phyloP scores from a whole-genome alignment of 2,888 invertebrate genomes.

The Clanis bilineata region DNA sequence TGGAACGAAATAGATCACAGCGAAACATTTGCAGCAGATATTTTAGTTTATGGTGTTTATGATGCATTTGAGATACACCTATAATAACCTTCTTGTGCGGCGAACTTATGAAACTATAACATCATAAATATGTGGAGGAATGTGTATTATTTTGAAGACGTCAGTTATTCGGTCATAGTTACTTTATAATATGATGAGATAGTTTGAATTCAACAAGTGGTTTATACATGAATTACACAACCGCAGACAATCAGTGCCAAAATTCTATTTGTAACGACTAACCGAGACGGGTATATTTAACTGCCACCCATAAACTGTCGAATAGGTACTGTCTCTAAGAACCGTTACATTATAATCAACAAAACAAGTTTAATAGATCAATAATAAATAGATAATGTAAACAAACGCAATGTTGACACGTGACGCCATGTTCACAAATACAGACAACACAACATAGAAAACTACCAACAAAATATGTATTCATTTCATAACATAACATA shows the following conservation, averaged over 20 bases:
- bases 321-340: conserved; percentile 67
- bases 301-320: conserved; percentile 79
- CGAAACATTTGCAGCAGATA: not conserved
- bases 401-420: not conserved
- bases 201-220: conserved; percentile 71
- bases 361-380: conserved; percentile 34
- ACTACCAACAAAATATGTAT: not conserved
- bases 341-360: conserved; percentile 48
- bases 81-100: not conserved
- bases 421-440: not conserved
- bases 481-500: no score
- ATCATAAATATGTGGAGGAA: conserved; percentile 18
- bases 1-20: not conserved
- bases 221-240: conserved; percentile 80
- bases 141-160: conserved; percentile 22
- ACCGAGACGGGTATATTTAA: conserved; percentile 81
- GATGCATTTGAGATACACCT: not conserved
- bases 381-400: conserved; percentile 20
- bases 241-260: conserved; percentile 79
- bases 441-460: not conserved
- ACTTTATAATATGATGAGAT: conserved; percentile 55
- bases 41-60: not conserved
- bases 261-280: conserved; percentile 81
- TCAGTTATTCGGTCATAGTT: conserved; percentile 25
- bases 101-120: conserved; percentile 1